phyloP scores from a whole-genome alignment of 2,888 invertebrate genomes.

The Pristionchus entomophagus region DNA sequence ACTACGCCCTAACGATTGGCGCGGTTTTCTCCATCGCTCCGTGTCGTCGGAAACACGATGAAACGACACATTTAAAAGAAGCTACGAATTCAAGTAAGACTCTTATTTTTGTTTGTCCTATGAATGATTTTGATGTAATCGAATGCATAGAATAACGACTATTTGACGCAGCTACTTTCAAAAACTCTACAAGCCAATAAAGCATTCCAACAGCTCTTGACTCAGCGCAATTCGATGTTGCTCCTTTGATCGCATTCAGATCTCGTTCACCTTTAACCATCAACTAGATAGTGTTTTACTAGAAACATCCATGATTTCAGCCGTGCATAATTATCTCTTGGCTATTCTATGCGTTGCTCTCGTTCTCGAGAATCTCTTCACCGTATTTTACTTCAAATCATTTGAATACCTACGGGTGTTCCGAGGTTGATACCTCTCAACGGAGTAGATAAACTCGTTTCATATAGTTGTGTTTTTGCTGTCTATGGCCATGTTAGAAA shows the following conservation, averaged over 20 bases:
- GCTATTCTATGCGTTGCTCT: not conserved
- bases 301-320: no score
- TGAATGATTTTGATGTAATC: not conserved
- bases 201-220: no score
- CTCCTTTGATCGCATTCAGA: no score
- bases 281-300: no score
- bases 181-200: no score
- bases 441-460: no score
- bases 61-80: not conserved
- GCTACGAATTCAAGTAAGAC: not conserved
- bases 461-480: no score
- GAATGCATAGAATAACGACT: no score
- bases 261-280: no score
- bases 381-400: constrained; percentile 13
- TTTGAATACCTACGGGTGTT: not conserved
- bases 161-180: no score
- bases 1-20: not conserved
- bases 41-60: not conserved
- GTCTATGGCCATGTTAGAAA: no score
- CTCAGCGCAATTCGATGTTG: no score
- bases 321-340: not conserved
- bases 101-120: not conserved
- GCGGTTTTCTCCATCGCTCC: not conserved
- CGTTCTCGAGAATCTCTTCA: not conserved
- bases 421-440: not conserved